Evolutionary conservation across 2,888 invertebrate genomes (phyloP).

Genomic region (Napeogenes sylphis): DNA sequence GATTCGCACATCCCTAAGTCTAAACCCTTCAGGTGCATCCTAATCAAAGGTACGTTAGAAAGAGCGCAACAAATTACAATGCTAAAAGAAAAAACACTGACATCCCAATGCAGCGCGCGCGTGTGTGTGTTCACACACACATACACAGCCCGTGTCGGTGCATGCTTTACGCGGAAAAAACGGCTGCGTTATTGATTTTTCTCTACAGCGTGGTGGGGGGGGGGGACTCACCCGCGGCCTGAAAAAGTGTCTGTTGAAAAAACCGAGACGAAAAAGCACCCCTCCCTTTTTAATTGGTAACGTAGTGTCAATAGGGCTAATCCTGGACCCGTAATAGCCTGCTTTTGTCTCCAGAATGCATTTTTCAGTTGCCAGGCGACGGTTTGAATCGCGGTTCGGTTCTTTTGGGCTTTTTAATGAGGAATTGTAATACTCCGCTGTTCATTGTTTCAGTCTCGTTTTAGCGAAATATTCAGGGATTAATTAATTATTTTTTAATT

Average conservation of each 20-base stretch:
- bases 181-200: conserved; percentile 79
- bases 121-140: conserved; percentile 57
- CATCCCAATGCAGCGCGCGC: conserved; percentile 56
- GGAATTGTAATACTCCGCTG: conserved; percentile 26
- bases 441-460: conserved; percentile 21
- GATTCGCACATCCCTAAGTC: conserved; percentile 36
- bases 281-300: conserved; percentile 78
- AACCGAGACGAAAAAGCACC: conserved; percentile 77
- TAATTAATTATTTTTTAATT: conserved; percentile 6
- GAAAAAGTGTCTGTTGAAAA: conserved; percentile 78
- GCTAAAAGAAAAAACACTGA: conserved; percentile 62
- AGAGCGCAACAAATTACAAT: conserved; percentile 59
- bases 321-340: conserved; percentile 71
- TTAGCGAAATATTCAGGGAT: conserved; percentile 1
- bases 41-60: conserved; percentile 55
- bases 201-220: conserved; percentile 64
- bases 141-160: conserved; percentile 60
- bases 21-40: conserved; percentile 57
- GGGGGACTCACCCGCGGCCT: conserved; percentile 67
- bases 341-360: conserved; percentile 73
- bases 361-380: conserved; percentile 69
- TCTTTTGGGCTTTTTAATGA: conserved; percentile 36
- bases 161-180: conserved; percentile 79
- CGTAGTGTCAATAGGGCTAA: conserved; percentile 78
- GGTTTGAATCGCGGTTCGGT: conserved; percentile 38